Base-by-base conservation (phyloP, 1,140 invertebrate genomes). In the Cotesia glomerata region DNA sequence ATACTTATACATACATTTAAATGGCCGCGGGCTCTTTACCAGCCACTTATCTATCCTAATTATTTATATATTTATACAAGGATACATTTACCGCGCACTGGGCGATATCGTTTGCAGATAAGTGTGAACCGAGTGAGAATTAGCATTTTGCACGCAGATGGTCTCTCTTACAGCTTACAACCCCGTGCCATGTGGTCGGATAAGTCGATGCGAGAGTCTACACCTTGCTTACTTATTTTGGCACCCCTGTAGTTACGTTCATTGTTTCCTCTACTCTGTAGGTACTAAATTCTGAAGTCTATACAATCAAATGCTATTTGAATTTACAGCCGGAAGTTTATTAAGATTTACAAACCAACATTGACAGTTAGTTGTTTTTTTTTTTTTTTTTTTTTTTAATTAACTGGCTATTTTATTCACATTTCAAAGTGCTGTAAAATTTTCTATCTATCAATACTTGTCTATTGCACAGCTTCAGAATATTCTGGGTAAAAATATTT, bases 121-220 rank as follows among this genome's bases (percentile, higher is more conserved):
- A 67, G 61, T 73, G 71, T 63, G 73, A 71, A 49, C 68, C 64
- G 67, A 71, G 59, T 69, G 58, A 73, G 56, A 74, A 80, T 80
- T 80, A 79, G 78, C 78, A 79, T 80, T 80, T 80, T 77, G 75
- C 75, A 76, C 73, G 72, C 77, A 80, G 77, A 80, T 80, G 79
- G 77, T 71, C 76, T 64, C 64, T 61, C 69, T 36, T 14, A 51
- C 51, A 39, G 36, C 69, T 36, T 14, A 51, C 51, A 39, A 54
- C 45, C 52, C 14, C 58, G 58, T 65, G 72, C 75, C 75, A 76
- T 76, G 71, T 76, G 75, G 67, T 14, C 32, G 49, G 58, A 76
- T 76, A 64, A 72, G 71, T 71, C 54, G 58, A 71, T 73, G 70
- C 36, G 64, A 65, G 71, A 74, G 69, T 67, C 63, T 71, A 68